Base-by-base conservation (phyloP, 2,113 vertebrate species). In the Heteronetta atricapilla region DNA sequence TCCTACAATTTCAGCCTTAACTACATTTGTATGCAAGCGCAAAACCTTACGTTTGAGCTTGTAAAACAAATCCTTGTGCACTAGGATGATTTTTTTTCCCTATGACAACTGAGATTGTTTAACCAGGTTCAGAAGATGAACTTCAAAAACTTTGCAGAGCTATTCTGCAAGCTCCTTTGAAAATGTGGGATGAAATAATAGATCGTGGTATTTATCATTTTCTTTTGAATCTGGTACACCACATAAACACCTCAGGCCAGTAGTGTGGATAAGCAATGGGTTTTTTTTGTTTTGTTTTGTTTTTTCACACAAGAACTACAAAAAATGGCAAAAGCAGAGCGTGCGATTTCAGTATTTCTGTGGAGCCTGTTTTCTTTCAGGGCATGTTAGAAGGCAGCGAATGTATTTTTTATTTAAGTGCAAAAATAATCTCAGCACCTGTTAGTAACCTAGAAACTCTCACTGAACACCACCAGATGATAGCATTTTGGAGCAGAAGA, bases 31-130 rank as follows among this genome's bases (percentile, higher is more conserved):
- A 86, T 55, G 66, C 36, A 33, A 78, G 69, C 4, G 1, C 62
- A n/a, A 40, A 83, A 87, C 70, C 94, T 84, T 58, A 34, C 2
- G 29, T 50, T 88, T 58, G 42, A 63, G 86, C 94, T 89, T 59
- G 56, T 90, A 72, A 89, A 92, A 68, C 81, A 82, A 53, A 81
- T 38, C 79, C 1, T 34, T 78, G 80, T 69, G 74, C 78, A 18
- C 79, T 44, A 44, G 86, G 40, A 66, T n/a, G 40, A 66, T n/a
- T 74, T 69, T 67, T 53, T 28, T 82, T 29, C n/a, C 73, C 77
- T 86, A 82, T 85, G 90, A 73, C 82, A 75, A 88, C 83, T 76
- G 88, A 81, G 48, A 38, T 53, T 63, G n/a, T 93, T 91, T 81
- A 72, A 86, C 69, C 62, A 86, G 88, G 63, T 88, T 90, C 86